phyloP scores from a whole-genome alignment of 2,888 invertebrate genomes.

The Rotaria macrura region DNA sequence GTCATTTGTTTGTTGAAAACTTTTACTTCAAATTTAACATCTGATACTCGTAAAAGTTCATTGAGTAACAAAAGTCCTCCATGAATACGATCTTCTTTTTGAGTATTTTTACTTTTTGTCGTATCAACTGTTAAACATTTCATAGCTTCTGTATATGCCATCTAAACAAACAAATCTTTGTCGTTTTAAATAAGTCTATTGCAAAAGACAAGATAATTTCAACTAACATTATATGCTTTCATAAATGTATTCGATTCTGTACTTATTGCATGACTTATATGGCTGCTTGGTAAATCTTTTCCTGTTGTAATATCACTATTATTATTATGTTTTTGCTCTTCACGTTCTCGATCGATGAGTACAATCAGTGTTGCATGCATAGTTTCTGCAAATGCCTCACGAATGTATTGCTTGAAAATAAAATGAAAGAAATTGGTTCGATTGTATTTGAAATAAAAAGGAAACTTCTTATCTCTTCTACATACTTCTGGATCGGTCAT shows the following conservation, averaged over 20 bases:
- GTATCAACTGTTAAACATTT: background rate
- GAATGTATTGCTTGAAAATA: background rate
- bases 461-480: background rate
- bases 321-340: conserved; percentile 8
- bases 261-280: background rate
- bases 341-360: conserved; percentile 1
- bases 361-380: background rate
- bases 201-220: background rate
- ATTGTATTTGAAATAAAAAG: background rate
- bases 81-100: background rate
- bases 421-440: background rate
- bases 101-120: background rate
- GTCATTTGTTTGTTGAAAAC: too few relatives aligned
- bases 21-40: conserved; percentile 4
- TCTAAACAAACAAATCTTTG: background rate
- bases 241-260: background rate
- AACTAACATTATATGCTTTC: background rate
- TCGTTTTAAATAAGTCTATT: too few relatives aligned
- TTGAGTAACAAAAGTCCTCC: background rate
- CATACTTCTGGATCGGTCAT: background rate
- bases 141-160: conserved; percentile 2
- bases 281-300: background rate
- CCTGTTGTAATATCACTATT: background rate
- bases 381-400: conserved; percentile 21
- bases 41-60: background rate